Evolutionary conservation across 1,140 invertebrate species (phyloP).

Genomic region (Drosophila ananassae): DNA sequence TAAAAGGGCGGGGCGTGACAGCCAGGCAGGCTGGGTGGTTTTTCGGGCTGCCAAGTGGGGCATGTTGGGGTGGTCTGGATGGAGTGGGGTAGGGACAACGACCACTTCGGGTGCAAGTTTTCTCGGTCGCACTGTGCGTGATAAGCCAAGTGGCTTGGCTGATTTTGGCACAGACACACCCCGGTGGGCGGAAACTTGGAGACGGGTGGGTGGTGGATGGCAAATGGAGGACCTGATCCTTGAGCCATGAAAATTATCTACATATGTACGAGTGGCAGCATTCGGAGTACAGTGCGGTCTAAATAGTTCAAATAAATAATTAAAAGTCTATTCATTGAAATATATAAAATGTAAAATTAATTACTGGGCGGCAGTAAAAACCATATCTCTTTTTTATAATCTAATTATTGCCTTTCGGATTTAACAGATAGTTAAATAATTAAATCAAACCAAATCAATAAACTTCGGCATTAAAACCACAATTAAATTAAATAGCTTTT

Average conservation of each 20-base stretch:
- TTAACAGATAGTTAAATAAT: too few relatives aligned
- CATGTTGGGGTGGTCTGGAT: constrained; percentile 4
- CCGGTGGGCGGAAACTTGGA: not conserved
- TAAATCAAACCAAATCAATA: too few relatives aligned
- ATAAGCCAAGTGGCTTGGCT: constrained; percentile 72
- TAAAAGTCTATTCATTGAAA: not conserved
- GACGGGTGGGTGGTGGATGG: not conserved
- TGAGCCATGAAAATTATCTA: constrained; percentile 61
- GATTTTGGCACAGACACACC: constrained; percentile 59
- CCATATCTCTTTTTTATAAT: too few relatives aligned
- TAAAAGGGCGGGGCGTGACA: constrained; percentile 6
- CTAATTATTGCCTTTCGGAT: too few relatives aligned
- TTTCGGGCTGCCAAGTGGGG: constrained; percentile 2
- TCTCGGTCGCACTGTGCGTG: constrained; percentile 66
- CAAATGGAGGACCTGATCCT: constrained; percentile 30
- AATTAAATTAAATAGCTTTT: too few relatives aligned
- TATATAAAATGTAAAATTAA: too few relatives aligned
- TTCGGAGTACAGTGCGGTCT: constrained; percentile 5
- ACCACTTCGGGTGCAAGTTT: constrained; percentile 66
- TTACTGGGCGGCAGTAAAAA: too few relatives aligned
- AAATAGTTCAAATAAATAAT: not conserved
- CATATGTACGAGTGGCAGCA: constrained; percentile 29
- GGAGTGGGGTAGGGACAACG: constrained; percentile 27
- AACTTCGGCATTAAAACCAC: too few relatives aligned
- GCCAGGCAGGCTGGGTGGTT: not conserved